A percentile compares a stretch with the other conserved stretches of the same genome.
phyloP scores from a whole-genome alignment of 2,888 invertebrate genomes.

The Monopis laevigella region DNA sequence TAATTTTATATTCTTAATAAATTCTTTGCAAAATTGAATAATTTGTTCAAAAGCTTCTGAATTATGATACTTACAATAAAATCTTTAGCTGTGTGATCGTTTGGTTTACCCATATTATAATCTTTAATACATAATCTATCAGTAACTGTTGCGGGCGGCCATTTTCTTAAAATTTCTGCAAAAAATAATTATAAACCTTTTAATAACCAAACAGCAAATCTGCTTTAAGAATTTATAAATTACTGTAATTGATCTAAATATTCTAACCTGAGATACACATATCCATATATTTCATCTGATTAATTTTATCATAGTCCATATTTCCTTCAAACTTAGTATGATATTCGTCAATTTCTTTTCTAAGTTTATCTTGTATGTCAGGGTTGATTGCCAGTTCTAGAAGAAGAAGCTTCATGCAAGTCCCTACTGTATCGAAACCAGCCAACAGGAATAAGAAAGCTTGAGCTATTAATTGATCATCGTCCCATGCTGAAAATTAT shows the following conservation, averaged over 20 bases:
- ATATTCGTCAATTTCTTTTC: conserved; percentile 60
- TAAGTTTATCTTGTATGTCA: conserved; percentile 63
- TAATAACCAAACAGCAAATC: background rate
- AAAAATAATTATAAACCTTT: conserved; percentile 13
- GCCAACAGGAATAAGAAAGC: conserved; percentile 64
- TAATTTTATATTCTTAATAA: no score
- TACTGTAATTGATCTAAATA: background rate
- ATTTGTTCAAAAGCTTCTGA: background rate
- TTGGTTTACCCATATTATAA: conserved; percentile 47
- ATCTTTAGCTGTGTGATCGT: conserved; percentile 28
- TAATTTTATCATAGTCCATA: conserved; percentile 58
- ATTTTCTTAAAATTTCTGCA: conserved; percentile 48
- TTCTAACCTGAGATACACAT: conserved; percentile 65
- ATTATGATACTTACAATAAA: conserved; percentile 41
- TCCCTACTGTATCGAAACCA: conserved; percentile 61
- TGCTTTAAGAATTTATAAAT: background rate
- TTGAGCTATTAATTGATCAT: conserved; percentile 52
- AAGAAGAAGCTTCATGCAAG: conserved; percentile 54
- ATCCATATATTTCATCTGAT: conserved; percentile 68
- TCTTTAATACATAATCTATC: conserved; percentile 60
- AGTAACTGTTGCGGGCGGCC: conserved; percentile 43
- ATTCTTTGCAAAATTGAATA: background rate
- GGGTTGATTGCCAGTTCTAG: conserved; percentile 68
- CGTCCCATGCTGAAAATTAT: conserved; percentile 34
- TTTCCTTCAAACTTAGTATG: conserved; percentile 37